Evolutionary conservation across 2,113 vertebrate genomes (phyloP), one percentile per base, ranked within the genome.

Genomic region (Globicephala melas): DNA sequence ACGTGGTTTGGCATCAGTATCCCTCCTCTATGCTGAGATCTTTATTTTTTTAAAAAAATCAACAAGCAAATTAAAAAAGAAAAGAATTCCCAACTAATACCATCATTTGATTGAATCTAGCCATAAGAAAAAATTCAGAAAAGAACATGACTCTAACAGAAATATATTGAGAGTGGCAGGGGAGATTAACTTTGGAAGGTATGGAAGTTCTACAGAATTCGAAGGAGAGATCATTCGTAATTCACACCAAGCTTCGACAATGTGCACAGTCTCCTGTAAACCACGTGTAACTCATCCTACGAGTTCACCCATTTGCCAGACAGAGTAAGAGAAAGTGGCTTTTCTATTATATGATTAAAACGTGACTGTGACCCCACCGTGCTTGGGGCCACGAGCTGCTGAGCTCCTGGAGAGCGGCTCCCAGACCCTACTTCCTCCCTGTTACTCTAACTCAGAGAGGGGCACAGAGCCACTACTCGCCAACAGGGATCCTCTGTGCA

Each of bases 151-250:
- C 92, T 84, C 76, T 50, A 95, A 97, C 36, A 94, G 89, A 97
- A 95, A 94, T 2, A 26, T 55, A 85, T 23, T 89, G 85, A 87
- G 80, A 96, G n/a, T 67, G 95, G 97, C 84, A 94, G 6, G 38
- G 80, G 41, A 94, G 96, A 98, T 97, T 97, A 93, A 94, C 95
- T 89, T 89, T 88, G 91, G 93, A 96, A 96, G 91, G 93, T 96
- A 82, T 0, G 76, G 73, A 7, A 80, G 60, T 97, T 91, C 67
- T 96, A 97, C 53, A 12, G 71, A 93, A 93, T 97, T 97, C 74
- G 44, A 73, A 96, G 84, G 82, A 97, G 86, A 81, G 84, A 76
- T 41, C 63, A 62, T 65, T 93, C 95, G 55, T 80, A 91, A 89
- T 83, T 87, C 91, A 95, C 33, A 96, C 38, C 77, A 94, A 84